Base-by-base conservation (phyloP, 2,113 vertebrate genomes). In the Mobula birostris region DNA sequence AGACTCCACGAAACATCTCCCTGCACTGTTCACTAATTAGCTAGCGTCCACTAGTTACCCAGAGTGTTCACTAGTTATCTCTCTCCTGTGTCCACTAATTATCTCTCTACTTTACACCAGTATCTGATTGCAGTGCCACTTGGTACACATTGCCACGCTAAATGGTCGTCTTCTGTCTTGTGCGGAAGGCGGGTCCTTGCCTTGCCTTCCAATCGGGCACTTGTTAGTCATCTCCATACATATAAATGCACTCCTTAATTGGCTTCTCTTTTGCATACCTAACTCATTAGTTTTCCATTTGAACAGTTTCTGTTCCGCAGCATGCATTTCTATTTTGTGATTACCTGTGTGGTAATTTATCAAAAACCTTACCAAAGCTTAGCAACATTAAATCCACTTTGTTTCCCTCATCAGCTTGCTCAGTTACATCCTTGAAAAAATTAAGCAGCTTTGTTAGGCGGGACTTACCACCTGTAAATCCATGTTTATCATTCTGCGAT, bases 241-340 rank as follows among this genome's bases (percentile, higher is more conserved):
- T n/a, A 8, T 7, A 79, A 36, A 79, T 79, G 15, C 29, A 14
- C 24, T 1, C 83, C 5, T 27, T 63, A 15, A 87, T 79, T n/a
- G 32, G 15, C 56, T n/a, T 11, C 11, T 9, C 27, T n/a, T 87
- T 63, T n/a, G 27, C 56, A 87, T 87, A n/a, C 27, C 29, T 63
- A 58, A 87, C 58, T 87, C 83, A 87, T 87, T 87, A 63, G 29
- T 87, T 87, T 63, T 36, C 77, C 77, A 79, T 36, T 79, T 79
- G 8, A 79, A 36, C n/a, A 79, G 27, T 8, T 63, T 63, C 56
- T 29, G 8, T n/a, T 27, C 83, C 14, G 0, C 11, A n/a, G 58
- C 12, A 15, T n/a, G 27, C 3, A 27, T 87, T 63, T n/a, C 83
- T n/a, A 87, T 7, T 87, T 27, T 83, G 2, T 83, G 80, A 27